These are phyloP conservation scores for Zaprionus inermis DNA, from an alignment of 1,140 invertebrate species.

Conservation along the genomic window DNA sequence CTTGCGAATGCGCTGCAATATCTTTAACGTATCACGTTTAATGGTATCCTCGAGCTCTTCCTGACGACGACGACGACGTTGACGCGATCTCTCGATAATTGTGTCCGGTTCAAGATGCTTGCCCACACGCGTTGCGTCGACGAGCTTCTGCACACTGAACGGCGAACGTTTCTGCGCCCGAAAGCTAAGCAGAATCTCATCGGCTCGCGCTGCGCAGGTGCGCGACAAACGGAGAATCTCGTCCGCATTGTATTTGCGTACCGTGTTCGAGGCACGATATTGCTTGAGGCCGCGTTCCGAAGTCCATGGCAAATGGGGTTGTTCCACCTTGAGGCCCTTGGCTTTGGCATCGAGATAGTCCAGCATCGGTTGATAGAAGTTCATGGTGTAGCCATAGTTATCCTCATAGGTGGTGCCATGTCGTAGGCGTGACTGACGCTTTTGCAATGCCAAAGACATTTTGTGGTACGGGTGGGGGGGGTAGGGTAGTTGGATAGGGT, in stretches of 20 bases:
- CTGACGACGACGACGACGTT: slow-evolving; percentile 84
- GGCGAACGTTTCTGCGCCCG: slow-evolving; percentile 88
- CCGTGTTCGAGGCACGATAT: slow-evolving; percentile 85
- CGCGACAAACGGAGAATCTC: slow-evolving; percentile 88
- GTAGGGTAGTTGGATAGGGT: not conserved
- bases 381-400: slow-evolving; percentile 92
- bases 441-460: slow-evolving; percentile 69
- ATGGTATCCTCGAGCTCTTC: slow-evolving; percentile 84
- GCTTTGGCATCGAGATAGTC: slow-evolving; percentile 89
- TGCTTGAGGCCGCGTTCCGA: slow-evolving; percentile 88
- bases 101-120: slow-evolving; percentile 87
- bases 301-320: slow-evolving; percentile 89
- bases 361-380: slow-evolving; percentile 93
- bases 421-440: slow-evolving; percentile 83
- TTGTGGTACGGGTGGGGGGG: not conserved
- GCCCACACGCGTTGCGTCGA: slow-evolving; percentile 87
- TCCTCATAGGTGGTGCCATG: slow-evolving; percentile 87
- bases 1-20: slow-evolving; percentile 81
- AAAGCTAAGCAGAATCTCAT: slow-evolving; percentile 87
- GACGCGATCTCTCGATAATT: slow-evolving; percentile 85
- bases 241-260: slow-evolving; percentile 87
- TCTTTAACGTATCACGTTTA: slow-evolving; percentile 84
- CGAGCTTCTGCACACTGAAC: slow-evolving; percentile 88
- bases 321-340: slow-evolving; percentile 83
- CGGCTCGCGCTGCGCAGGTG: slow-evolving; percentile 88